Base-by-base conservation (phyloP, 1,140 invertebrate species). In the Microplitis demolitor region DNA sequence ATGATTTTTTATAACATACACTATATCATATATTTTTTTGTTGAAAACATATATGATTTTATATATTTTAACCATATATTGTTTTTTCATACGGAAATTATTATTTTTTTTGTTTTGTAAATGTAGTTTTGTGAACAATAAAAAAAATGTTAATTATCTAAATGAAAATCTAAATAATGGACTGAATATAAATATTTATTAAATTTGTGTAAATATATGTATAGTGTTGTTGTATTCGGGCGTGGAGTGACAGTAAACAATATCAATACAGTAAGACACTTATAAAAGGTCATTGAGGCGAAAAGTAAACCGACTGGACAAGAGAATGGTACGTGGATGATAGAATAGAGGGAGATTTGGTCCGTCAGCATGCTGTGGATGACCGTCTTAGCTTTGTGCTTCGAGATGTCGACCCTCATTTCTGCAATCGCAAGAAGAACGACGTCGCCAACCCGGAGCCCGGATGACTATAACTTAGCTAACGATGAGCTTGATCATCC, bases 321-420 rank as follows among this genome's bases (percentile, higher is more conserved):
- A 72, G 75, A 78, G 71, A 72, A 81, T 79, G 67, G 64, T 77
- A 77, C 74, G 75, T 77, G 73, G 76, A 78, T 81, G 78, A 79
- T 71, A 50, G 73, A 37, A 74, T 58, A 54, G 60, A 76, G 74
- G 77, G 76, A 45, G 74, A 79, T 72, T 73, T 34, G 71, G 62
- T 69, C 76, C 60, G 69, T 77, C 74, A 79, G 78, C 75, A 79
- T 82, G 81, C 69, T 83, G 79, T 80, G 79, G 80, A 80, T 82
- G 79, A 80, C 82, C 74, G 78, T 83, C 66, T 76, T 82, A 33
- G 73, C 84, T 53, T 78, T 81, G 77, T 85, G 80, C 78, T 78
- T 85, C 78, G 82, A 81, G 79, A 77, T 84, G 79, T 83, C 83
- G 75, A 83, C 81, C 61, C 78, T 84, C 69, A 81, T 77, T 50